phyloP scores from a whole-genome alignment of 1,140 invertebrate genomes.

The Drosophila subobscura region DNA sequence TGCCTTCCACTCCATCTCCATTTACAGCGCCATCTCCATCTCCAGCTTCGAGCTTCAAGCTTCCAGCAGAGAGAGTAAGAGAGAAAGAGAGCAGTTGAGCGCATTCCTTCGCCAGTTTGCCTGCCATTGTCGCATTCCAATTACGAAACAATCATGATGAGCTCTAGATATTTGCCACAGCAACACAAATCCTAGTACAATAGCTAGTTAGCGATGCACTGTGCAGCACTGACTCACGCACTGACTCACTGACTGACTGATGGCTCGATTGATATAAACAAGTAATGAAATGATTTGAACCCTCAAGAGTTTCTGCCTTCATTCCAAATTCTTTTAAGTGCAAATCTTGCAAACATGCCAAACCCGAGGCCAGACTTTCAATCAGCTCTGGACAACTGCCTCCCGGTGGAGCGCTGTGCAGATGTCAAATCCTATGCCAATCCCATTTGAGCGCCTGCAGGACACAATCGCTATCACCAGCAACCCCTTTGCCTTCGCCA shows the following conservation, averaged over 20 bases:
- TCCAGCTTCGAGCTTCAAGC: not conserved
- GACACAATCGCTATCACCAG: too few relatives aligned
- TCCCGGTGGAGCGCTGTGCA: too few relatives aligned
- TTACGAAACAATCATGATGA: constrained; percentile 81
- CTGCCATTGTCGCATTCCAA: constrained; percentile 72
- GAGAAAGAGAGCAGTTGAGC: too few relatives aligned
- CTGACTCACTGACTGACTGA: constrained; percentile 2
- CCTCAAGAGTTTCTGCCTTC: too few relatives aligned
- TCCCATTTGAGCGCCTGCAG: too few relatives aligned
- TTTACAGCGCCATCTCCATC: not conserved
- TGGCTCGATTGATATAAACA: constrained; percentile 8
- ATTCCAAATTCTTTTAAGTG: too few relatives aligned
- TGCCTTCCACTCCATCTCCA: constrained; percentile 37
- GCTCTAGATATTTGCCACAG: constrained; percentile 65
- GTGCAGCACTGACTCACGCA: not conserved
- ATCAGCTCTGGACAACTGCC: too few relatives aligned
- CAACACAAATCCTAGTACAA: constrained; percentile 38
- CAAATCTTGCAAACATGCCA: too few relatives aligned
- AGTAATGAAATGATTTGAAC: not conserved
- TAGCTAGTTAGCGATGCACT: constrained; percentile 42
- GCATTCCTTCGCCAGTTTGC: constrained; percentile 22
- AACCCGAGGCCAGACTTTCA: too few relatives aligned
- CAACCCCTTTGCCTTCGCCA: too few relatives aligned
- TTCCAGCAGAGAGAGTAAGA: too few relatives aligned
- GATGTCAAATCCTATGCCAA: too few relatives aligned